Evolutionary conservation across 2,113 vertebrate genomes (phyloP), one percentile per base, ranked within the genome.

Genomic region (Anoura caudifer): DNA sequence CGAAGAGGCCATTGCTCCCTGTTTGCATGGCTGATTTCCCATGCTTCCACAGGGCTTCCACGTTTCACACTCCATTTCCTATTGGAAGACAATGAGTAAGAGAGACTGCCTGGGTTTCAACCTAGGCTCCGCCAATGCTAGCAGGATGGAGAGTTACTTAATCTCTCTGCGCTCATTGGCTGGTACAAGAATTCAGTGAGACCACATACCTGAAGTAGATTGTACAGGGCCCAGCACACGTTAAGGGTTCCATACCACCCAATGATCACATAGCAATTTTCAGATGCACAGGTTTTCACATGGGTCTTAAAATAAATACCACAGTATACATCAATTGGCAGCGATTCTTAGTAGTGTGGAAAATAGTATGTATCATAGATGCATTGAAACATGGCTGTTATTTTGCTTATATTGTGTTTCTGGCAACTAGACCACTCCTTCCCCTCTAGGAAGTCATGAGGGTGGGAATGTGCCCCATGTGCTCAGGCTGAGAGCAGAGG

Each of bases 41-140:
- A 13, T 10, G 1, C 80, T 50, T 54, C 43, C 70, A 73, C 41
- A 5, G 0, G 0, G 50, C 43, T 26, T 56, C 59, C n/a, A 0
- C 4, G 12, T 72, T 95, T 90, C 95, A 95, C 91, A 96, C 84
- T 76, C 81, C 85, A 59, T 94, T 96, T 95, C 91, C 38, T 72
- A 31, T 16, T 16, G 82, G 90, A 95, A 97, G 47, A 81, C 36
- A 16, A 43, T 17, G 59, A 67, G 61, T 65, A 65, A 77, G 80
- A 45, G 59, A 45, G 59, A 82, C 41, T 15, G 28, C 63, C n/a
- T 33, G 38, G 28, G 15, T 38, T 65, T 82, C 56, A 72, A 11
- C 47, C 75, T 22, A 22, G 38, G 24, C 90, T 73, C 36, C 47
- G 0, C 4, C 28, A 26, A 59, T 9, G 12, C 5, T 16, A 54